These are phyloP conservation scores for Seriola rivoliana DNA, from an alignment of 2,113 vertebrate genomes.

Conservation along the genomic window DNA sequence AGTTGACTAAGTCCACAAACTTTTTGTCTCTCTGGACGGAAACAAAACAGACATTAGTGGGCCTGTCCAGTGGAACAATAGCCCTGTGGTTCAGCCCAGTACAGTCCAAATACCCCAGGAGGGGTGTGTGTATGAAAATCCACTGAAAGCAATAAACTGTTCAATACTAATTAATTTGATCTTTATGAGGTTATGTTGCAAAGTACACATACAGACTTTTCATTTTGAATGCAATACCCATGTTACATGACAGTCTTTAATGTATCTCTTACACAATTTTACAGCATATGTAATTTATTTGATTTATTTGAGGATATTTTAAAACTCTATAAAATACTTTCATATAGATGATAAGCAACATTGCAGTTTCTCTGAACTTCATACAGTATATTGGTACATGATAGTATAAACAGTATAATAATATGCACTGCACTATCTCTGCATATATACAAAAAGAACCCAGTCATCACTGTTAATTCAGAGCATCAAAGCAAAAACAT, in stretches of 20 bases:
- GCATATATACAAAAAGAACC: constrained; percentile 4
- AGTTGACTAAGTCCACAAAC: constrained; percentile 83
- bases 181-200: neutral
- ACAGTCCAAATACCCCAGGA: constrained; percentile 14
- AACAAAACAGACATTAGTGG: constrained; percentile 69
- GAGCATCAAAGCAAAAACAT: neutral
- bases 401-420: neutral
- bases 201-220: neutral
- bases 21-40: constrained; percentile 70
- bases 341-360: neutral
- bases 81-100: constrained; percentile 14
- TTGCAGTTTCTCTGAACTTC: neutral
- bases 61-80: constrained; percentile 54
- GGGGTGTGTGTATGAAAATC: neutral
- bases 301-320: neutral
- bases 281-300: neutral
- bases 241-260: neutral
- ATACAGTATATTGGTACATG: neutral
- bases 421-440: neutral
- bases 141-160: neutral
- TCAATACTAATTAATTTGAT: constrained; percentile 7
- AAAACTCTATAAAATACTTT: neutral
- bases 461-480: neutral
- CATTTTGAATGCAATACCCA: neutral
- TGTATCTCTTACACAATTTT: neutral